Percentiles rank a stretch among this genome's conserved stretches.
These are phyloP conservation scores for Menura novaehollandiae DNA, from an alignment of 2,113 vertebrate species.

Conservation along the genomic window DNA sequence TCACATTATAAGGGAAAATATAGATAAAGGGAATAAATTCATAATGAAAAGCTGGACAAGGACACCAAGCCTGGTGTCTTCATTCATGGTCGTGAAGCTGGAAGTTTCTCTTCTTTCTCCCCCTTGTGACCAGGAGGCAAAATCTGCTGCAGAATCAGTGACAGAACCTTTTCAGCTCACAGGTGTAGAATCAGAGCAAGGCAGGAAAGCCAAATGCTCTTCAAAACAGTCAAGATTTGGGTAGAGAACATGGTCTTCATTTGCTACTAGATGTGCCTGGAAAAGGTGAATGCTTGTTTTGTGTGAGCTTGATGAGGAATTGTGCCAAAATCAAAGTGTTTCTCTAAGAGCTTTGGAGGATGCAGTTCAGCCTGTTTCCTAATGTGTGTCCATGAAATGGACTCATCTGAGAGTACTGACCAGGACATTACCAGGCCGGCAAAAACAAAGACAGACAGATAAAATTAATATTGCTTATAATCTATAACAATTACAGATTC, in stretches of 20 bases:
- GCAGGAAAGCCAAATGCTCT: background rate
- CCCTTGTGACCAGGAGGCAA: background rate
- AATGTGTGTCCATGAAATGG: background rate
- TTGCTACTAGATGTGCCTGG: background rate
- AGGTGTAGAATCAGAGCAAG: background rate
- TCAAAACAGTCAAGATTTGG: background rate
- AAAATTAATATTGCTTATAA: background rate
- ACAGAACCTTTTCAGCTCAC: background rate
- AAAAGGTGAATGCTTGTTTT: background rate
- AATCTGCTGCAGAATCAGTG: background rate
- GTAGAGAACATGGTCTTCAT: background rate
- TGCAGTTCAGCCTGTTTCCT: background rate
- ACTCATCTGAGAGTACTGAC: background rate
- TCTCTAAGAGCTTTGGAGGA: background rate
- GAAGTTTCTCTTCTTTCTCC: background rate
- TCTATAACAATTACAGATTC: background rate
- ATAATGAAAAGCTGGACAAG: background rate
- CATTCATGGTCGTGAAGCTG: background rate
- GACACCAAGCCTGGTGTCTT: background rate
- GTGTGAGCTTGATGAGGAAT: background rate
- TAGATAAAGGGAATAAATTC: background rate
- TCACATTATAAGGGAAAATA: background rate
- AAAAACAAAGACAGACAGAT: background rate
- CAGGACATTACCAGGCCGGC: background rate
- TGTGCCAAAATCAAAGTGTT: background rate